Percentiles rank a stretch among this genome's conserved stretches.
phyloP scores from a whole-genome alignment of 2,888 invertebrate species.

The Latheticus oryzae region DNA sequence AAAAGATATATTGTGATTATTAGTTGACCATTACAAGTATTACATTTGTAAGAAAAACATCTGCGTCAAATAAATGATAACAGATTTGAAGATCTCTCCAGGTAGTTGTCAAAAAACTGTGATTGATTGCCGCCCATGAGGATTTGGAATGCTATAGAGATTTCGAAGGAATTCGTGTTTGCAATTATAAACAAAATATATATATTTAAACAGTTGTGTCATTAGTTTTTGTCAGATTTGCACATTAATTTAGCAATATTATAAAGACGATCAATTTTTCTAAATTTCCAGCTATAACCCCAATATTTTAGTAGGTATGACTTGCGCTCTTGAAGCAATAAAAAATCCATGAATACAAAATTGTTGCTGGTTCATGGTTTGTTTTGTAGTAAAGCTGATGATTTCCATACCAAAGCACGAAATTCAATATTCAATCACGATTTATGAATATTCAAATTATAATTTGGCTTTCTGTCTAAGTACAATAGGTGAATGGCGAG shows the following conservation, averaged over 20 bases:
- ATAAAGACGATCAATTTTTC: background rate
- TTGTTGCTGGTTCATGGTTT: slow-evolving; percentile 11
- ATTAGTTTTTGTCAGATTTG: background rate
- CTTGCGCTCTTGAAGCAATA: slow-evolving; percentile 2
- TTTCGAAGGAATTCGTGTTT: slow-evolving; percentile 26
- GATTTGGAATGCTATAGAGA: slow-evolving; percentile 31
- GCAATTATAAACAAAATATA: slow-evolving; percentile 34
- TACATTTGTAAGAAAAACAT: slow-evolving; percentile 34
- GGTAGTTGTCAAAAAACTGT: slow-evolving; percentile 40
- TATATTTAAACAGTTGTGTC: too few species aligned
- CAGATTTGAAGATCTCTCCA: slow-evolving; percentile 41
- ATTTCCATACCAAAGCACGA: slow-evolving; percentile 34
- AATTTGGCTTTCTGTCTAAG: slow-evolving; percentile 17
- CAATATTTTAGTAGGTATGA: too few species aligned
- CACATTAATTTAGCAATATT: too few species aligned
- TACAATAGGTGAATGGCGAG: too few species aligned
- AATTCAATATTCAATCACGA: slow-evolving; percentile 36
- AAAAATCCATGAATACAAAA: slow-evolving; percentile 16
- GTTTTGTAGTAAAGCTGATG: slow-evolving; percentile 17
- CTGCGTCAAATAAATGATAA: slow-evolving; percentile 36
- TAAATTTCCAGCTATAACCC: background rate
- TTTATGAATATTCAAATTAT: slow-evolving; percentile 36
- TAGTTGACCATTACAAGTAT: slow-evolving; percentile 39
- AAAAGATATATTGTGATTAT: slow-evolving; percentile 20
- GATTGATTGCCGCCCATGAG: slow-evolving; percentile 40